Evolutionary conservation across 1,140 invertebrate genomes (phyloP).

Genomic region (Caenorhabditis tropicalis): DNA sequence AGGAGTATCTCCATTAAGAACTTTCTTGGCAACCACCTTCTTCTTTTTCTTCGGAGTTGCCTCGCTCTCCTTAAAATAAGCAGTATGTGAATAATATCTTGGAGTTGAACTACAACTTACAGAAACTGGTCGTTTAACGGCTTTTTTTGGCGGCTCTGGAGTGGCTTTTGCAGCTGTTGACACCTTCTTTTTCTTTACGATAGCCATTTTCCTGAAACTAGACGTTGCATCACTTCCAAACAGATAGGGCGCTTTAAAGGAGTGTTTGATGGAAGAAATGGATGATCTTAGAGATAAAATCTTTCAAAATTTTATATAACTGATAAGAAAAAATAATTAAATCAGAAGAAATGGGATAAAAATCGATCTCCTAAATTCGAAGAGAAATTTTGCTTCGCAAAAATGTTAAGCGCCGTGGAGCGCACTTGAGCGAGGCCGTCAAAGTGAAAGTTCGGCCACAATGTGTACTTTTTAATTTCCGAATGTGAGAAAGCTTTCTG

Average conservation of each 20-base stretch:
- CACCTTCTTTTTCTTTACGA: slow-evolving; percentile 16
- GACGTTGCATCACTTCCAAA: not conserved
- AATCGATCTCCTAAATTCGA: slow-evolving; percentile 24
- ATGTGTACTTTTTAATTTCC: too few species aligned
- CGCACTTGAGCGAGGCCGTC: not conserved
- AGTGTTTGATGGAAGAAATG: not conserved
- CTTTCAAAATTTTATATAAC: not conserved
- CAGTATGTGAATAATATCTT: not conserved
- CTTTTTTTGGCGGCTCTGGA: not conserved
- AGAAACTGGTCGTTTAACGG: not conserved
- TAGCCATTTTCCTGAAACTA: not conserved
- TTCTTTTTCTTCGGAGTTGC: slow-evolving; percentile 6
- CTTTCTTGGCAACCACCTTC: not conserved
- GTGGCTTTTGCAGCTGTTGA: not conserved
- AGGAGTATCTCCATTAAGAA: not conserved
- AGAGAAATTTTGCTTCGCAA: not conserved
- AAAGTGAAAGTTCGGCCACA: not conserved
- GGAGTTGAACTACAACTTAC: not conserved
- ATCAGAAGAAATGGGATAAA: not conserved
- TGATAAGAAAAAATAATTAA: too few species aligned
- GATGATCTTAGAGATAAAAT: not conserved
- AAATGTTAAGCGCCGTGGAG: not conserved
- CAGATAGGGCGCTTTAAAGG: not conserved
- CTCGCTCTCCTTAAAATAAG: not conserved
- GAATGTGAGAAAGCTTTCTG: too few species aligned